Percentiles rank a stretch among this genome's conserved stretches.
Conservation (phyloP, 2,797 vertebrate genomes). For the Uromys caudimaculatus region DNA sequence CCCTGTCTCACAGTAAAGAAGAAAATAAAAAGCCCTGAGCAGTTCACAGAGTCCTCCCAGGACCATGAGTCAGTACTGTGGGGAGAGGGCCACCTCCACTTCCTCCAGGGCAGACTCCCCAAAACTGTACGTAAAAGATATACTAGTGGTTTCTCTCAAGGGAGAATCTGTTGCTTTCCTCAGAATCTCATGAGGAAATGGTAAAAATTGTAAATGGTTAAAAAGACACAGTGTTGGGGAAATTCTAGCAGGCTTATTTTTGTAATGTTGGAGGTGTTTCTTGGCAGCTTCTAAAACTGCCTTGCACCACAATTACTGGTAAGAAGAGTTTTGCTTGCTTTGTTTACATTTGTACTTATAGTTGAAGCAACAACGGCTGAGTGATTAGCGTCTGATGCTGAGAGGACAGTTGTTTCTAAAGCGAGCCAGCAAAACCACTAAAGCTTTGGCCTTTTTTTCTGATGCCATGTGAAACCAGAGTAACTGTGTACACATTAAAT, state of each 20-base stretch:
- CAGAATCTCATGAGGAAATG: not conserved
- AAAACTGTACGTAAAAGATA: rapidly evolving
- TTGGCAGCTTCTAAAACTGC: not conserved
- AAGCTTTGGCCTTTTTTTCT: not conserved
- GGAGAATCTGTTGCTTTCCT: not conserved
- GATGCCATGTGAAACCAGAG: not conserved
- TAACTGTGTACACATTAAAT: not conserved
- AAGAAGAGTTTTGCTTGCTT: not conserved
- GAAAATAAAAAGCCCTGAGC: too few relatives aligned
- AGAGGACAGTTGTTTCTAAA: not conserved
- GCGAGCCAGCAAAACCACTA: not conserved
- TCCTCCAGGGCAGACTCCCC: not conserved
- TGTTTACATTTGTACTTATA: not conserved
- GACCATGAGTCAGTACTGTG: rapidly evolving
- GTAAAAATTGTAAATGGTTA: not conserved
- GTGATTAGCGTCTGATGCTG: not conserved
- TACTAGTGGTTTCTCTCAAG: not conserved
- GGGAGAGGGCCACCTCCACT: not conserved
- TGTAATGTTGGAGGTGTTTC: not conserved
- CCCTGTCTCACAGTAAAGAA: not conserved
- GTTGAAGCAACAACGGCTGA: not conserved
- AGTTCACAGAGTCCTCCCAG: not conserved
- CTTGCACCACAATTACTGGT: not conserved
- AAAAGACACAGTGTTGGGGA: not conserved
- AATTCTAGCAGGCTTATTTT: conserved; percentile 18